Percentiles rank a stretch among this genome's conserved stretches.
Conservation (phyloP, 2,113 vertebrate species). For the Pelmatolapia mariae region DNA sequence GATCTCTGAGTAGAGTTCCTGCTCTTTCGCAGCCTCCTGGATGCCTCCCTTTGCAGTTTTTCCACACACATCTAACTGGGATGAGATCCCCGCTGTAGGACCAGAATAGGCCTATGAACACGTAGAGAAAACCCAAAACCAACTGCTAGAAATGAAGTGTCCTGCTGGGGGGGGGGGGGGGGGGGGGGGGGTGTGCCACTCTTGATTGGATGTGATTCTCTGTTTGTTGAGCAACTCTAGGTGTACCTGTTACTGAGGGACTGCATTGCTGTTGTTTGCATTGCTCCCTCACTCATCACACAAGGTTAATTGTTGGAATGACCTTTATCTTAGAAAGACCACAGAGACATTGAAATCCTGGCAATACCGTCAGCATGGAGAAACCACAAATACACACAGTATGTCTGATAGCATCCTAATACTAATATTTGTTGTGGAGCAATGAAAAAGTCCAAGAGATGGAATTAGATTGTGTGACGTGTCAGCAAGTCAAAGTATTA, state of each 20-base stretch:
- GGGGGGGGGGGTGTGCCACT: fast-evolving
- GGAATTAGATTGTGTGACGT: constrained; percentile 25
- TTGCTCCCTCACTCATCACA: constrained; percentile 32
- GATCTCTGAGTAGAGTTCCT: not conserved
- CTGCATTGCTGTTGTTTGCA: constrained; percentile 43
- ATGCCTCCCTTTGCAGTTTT: not conserved
- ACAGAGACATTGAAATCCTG: constrained; percentile 37
- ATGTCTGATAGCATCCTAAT: constrained; percentile 25
- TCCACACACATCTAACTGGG: not conserved
- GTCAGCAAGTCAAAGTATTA: not conserved
- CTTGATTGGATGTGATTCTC: not conserved
- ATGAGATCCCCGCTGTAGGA: not conserved
- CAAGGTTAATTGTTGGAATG: constrained; percentile 68
- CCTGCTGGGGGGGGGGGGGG: not conserved
- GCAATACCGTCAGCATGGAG: not conserved
- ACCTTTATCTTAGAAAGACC: constrained; percentile 55
- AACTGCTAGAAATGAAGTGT: not conserved
- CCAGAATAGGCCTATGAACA: not conserved
- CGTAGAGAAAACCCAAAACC: not conserved
- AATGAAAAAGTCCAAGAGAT: constrained; percentile 24
- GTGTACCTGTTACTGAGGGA: not conserved
- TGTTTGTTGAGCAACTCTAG: constrained; percentile 3
- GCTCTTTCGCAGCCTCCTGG: not conserved
- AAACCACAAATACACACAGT: constrained; percentile 18
- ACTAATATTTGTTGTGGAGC: constrained; percentile 11